A percentile compares a stretch with the other conserved stretches of the same genome.
phyloP scores from a whole-genome alignment of 1,140 invertebrate species.

The Paracyclopina nana region DNA sequence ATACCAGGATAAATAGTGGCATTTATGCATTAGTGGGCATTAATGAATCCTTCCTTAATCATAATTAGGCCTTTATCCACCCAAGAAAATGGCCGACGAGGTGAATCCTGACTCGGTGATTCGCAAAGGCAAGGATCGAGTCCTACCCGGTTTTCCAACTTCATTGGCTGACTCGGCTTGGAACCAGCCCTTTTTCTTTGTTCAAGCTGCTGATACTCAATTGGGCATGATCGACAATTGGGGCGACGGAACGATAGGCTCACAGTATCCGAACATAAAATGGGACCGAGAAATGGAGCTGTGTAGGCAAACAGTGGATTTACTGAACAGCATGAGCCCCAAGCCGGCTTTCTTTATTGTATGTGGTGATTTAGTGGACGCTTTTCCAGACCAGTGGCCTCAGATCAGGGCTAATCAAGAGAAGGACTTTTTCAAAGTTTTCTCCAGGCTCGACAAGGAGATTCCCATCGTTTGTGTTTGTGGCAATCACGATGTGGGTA shows the following conservation, averaged over 20 bases:
- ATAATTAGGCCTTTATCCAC: too few species aligned
- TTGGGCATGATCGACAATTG: conserved; percentile 31
- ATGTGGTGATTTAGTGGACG: conserved; percentile 36
- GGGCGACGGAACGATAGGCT: conserved; percentile 1
- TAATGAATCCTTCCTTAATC: too few species aligned
- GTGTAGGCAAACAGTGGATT: conserved; percentile 25
- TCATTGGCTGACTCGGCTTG: conserved; percentile 20
- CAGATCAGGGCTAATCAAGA: conserved; percentile 24
- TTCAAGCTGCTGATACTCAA: conserved; percentile 34
- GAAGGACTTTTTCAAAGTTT: conserved; percentile 28
- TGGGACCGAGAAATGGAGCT: conserved; percentile 33
- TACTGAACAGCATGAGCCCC: conserved; percentile 30
- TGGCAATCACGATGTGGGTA: conserved; percentile 38
- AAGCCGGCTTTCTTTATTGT: conserved; percentile 34
- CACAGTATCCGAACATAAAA: conserved; percentile 23
- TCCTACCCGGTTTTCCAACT: background rate
- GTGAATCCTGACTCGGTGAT: background rate
- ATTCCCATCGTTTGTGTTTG: conserved; percentile 35
- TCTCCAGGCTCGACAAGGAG: conserved; percentile 26
- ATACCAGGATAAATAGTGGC: too few species aligned
- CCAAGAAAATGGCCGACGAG: too few species aligned
- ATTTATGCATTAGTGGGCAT: too few species aligned
- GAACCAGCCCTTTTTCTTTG: conserved; percentile 28
- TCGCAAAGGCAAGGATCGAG: background rate
- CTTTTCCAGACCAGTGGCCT: conserved; percentile 26